phyloP scores from a whole-genome alignment of 1,140 invertebrate genomes.

The Bombus difficillimus region DNA sequence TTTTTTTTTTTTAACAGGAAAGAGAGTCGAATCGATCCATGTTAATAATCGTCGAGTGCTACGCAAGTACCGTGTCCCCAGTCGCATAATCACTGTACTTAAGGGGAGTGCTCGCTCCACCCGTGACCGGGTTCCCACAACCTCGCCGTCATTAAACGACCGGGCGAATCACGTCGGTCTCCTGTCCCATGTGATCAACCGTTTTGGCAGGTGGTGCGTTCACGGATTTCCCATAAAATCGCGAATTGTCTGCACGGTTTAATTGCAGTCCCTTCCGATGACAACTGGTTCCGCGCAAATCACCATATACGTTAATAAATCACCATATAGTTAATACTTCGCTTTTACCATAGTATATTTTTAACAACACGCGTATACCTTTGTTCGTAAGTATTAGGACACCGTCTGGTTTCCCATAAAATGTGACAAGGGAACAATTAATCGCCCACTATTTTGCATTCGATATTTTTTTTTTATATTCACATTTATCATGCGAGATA shows the following conservation, averaged over 20 bases:
- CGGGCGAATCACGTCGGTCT: constrained; percentile 60
- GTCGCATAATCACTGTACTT: constrained; percentile 79
- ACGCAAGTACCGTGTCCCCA: constrained; percentile 76
- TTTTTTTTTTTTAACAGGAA: constrained; percentile 29
- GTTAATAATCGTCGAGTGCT: constrained; percentile 60
- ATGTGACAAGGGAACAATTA: no score
- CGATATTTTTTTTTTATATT: no score
- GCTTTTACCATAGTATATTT: neutral
- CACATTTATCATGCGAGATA: no score
- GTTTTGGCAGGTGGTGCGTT: constrained; percentile 75
- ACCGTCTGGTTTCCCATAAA: neutral
- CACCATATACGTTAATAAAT: constrained; percentile 50
- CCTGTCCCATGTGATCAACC: constrained; percentile 56
- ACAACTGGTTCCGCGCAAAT: constrained; percentile 36
- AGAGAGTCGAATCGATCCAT: constrained; percentile 50
- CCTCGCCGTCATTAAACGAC: constrained; percentile 69
- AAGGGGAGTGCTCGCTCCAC: constrained; percentile 69
- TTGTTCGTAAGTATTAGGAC: neutral
- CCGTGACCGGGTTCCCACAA: constrained; percentile 80
- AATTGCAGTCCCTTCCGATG: constrained; percentile 53
- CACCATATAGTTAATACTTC: constrained; percentile 31
- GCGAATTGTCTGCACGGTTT: constrained; percentile 35
- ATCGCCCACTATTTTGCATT: no score
- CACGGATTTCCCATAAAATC: constrained; percentile 77
- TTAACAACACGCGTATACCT: neutral